phyloP scores from a whole-genome alignment of 2,113 vertebrate species.

The Tenebrosternarchus preto region DNA sequence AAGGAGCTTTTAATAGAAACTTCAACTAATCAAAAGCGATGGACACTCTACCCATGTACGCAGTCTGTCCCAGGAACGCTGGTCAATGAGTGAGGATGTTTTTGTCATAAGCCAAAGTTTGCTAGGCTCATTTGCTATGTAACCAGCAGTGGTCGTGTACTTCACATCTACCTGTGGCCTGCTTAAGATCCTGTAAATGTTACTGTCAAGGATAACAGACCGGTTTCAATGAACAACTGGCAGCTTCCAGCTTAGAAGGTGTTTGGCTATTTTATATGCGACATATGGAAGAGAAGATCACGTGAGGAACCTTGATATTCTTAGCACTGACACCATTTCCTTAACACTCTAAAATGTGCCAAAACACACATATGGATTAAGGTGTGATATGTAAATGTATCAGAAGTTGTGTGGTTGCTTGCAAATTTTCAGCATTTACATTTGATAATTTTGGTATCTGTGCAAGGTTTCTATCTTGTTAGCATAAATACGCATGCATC shows the following conservation, averaged over 20 bases:
- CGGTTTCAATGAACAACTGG: not conserved
- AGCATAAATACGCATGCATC: conserved; percentile 64
- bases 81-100: not conserved
- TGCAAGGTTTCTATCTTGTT: conserved; percentile 56
- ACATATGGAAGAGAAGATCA: too few species aligned
- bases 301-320: not conserved
- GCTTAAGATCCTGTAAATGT: conserved; percentile 5
- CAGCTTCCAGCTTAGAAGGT: not conserved
- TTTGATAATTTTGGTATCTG: conserved; percentile 44
- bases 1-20: conserved; percentile 29
- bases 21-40: conserved; percentile 39
- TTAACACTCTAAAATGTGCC: too few species aligned
- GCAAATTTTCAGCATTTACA: too few species aligned
- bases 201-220: conserved; percentile 1
- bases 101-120: not conserved
- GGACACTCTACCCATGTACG: conserved; percentile 5
- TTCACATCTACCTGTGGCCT: not conserved
- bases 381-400: too few species aligned
- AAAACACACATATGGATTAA: too few species aligned
- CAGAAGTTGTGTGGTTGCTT: too few species aligned
- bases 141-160: not conserved
- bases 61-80: not conserved
- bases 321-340: not conserved
- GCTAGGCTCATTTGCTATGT: not conserved
- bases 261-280: not conserved